Evolutionary conservation across 1,140 invertebrate species (phyloP).

Genomic region (Drosophila nigrodunni): DNA sequence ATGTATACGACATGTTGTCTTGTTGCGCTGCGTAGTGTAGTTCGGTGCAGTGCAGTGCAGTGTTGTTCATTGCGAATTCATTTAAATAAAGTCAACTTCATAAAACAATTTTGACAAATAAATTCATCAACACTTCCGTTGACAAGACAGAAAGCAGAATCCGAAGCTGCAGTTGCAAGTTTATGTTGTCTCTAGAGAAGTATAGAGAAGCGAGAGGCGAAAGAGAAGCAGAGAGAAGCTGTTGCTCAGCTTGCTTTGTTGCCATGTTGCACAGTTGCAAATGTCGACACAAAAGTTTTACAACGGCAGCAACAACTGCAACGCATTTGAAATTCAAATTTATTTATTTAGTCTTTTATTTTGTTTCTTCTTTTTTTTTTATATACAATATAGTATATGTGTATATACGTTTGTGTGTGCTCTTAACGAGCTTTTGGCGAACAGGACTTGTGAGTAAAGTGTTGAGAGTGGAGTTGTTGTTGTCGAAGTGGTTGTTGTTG

Average conservation of each 20-base stretch:
- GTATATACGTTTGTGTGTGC: slow-evolving; percentile 1
- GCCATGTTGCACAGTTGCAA: slow-evolving; percentile 49
- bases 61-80: slow-evolving; percentile 16
- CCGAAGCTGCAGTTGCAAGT: slow-evolving; percentile 3
- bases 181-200: not conserved
- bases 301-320: slow-evolving; percentile 46
- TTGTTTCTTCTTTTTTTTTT: slow-evolving; percentile 11
- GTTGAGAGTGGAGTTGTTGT: slow-evolving; percentile 4
- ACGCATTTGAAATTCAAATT: slow-evolving; percentile 80
- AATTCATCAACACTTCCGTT: slow-evolving; percentile 81
- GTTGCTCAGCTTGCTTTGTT: slow-evolving; percentile 16
- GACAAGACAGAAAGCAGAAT: slow-evolving; percentile 54
- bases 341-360: slow-evolving; percentile 15
- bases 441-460: not conserved
- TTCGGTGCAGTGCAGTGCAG: not conserved
- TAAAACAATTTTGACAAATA: slow-evolving; percentile 81
- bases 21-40: not conserved
- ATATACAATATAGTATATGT: not conserved
- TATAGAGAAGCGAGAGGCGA: not conserved
- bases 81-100: slow-evolving; percentile 56
- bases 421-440: slow-evolving; percentile 63
- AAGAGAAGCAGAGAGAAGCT: not conserved
- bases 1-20: slow-evolving; percentile 12
- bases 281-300: slow-evolving; percentile 42
- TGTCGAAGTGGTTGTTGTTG: slow-evolving; percentile 6